Base-by-base conservation (phyloP, 2,113 vertebrate genomes). In the Nycticryphes semicollaris region DNA sequence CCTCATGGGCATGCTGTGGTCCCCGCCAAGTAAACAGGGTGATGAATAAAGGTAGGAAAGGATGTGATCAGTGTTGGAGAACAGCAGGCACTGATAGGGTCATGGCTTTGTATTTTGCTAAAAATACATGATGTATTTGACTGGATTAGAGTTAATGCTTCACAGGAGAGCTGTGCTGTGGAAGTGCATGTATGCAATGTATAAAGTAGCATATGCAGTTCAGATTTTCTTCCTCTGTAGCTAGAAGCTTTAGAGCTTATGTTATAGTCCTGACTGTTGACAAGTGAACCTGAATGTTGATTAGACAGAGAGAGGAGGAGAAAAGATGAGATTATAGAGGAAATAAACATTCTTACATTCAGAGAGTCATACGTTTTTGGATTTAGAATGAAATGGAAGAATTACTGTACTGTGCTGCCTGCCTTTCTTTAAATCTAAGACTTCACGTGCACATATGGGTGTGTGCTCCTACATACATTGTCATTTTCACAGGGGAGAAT, bases 301-400 rank as follows among this genome's bases (percentile, higher is more conserved):
- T 91, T 91, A 87, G 67, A 56, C 7, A 62, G 21, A 60, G 23
- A 67, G 60, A 72, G 45, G 30, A 57, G 66, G 33, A 85, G 47
- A 77, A 87, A 80, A 91, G 7, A 63, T 75, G 39, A 30, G 9
- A 47, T 80, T 89, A 39, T 35, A 53, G 10, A 87, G 48, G 63
- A 77, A 89, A 82, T 76, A 91, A 79, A 48, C 18, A 45, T 89
- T 63, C 19, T 69, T 83, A 31, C 15, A 56, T 83, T 54, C 37
- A 63, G 8, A 77, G 30, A 74, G 28, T 41, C 33, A 41, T 18
- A 48, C 15, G 30, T 90, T 82, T 82, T 33, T 54, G 22, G 24
- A 53, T 92, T 87, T 91, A 83, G 53, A 91, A 79, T 50, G 16
- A 82, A 85, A 60, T 75, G 39, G 17, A 82, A 80, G 45, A 84